A percentile compares a stretch with the other conserved stretches of the same genome.
phyloP scores from a whole-genome alignment of 2,113 vertebrate species.

The Ascaphus truei region DNA sequence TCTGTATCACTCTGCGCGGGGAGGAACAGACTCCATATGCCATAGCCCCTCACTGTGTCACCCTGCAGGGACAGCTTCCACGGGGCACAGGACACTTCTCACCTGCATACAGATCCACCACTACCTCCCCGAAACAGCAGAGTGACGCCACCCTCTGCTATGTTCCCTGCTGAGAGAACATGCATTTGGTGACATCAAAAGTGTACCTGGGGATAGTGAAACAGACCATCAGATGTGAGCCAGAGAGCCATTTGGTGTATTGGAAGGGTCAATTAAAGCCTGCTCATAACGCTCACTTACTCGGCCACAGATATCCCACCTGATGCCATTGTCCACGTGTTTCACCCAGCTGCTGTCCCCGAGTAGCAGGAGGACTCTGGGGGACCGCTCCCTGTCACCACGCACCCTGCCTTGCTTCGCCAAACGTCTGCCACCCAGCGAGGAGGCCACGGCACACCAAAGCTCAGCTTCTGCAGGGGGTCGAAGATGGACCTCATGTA shows the following conservation, averaged over 20 bases:
- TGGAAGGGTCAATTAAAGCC: too few species aligned
- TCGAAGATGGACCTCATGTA: too few species aligned
- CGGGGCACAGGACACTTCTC: neutral
- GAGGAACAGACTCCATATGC: too few species aligned
- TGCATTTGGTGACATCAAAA: constrained; percentile 87
- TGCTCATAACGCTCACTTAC: too few species aligned
- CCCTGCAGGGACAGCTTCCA: too few species aligned
- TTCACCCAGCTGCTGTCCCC: constrained; percentile 80
- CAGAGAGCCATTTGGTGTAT: neutral
- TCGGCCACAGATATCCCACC: constrained; percentile 52
- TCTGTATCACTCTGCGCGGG: too few species aligned
- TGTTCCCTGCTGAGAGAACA: constrained; percentile 94
- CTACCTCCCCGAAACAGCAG: constrained; percentile 76
- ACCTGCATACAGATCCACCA: constrained; percentile 94
- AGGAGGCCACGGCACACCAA: constrained; percentile 69
- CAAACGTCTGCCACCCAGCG: constrained; percentile 69
- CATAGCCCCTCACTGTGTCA: too few species aligned
- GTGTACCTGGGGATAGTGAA: constrained; percentile 62
- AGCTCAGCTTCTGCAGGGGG: constrained; percentile 59
- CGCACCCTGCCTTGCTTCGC: constrained; percentile 69
- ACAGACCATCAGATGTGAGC: neutral
- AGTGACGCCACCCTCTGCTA: constrained; percentile 83
- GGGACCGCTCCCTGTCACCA: constrained; percentile 67
- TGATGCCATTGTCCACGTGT: constrained; percentile 86
- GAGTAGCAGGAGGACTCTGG: constrained; percentile 73